Evolutionary conservation across 1,140 invertebrate species (phyloP).

Genomic region (Pentalonia nigronervosa): DNA sequence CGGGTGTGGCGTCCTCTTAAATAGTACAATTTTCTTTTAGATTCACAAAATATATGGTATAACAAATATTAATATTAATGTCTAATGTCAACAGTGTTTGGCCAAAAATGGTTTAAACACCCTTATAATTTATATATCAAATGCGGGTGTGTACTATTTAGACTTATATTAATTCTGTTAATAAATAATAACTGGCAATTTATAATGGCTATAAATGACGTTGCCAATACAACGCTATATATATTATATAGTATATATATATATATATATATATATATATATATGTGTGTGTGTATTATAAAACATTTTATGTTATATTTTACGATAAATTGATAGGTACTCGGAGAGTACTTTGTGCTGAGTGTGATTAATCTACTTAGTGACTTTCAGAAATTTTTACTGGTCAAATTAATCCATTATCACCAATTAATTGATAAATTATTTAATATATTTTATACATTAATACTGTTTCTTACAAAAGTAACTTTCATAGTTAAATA

Average conservation of each 20-base stretch:
- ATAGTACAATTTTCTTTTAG: neutral
- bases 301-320: neutral
- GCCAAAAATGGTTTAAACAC: slow-evolving; percentile 33
- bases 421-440: neutral
- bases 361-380: neutral
- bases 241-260: neutral
- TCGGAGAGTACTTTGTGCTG: neutral
- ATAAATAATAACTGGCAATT: slow-evolving; percentile 16
- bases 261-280: too few relatives aligned
- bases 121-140: slow-evolving; percentile 31
- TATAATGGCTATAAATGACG: neutral
- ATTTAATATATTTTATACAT: neutral
- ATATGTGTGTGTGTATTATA: neutral
- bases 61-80: neutral
- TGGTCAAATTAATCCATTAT: neutral
- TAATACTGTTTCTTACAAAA: neutral
- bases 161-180: slow-evolving; percentile 29
- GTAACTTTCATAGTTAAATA: neutral
- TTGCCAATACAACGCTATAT: neutral
- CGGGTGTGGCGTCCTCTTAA: neutral
- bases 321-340: slow-evolving; percentile 18
- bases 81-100: neutral
- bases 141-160: slow-evolving; percentile 32
- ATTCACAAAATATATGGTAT: neutral
- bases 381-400: slow-evolving; percentile 22